phyloP scores from a whole-genome alignment of 2,113 vertebrate genomes.

The Charina bottae region DNA sequence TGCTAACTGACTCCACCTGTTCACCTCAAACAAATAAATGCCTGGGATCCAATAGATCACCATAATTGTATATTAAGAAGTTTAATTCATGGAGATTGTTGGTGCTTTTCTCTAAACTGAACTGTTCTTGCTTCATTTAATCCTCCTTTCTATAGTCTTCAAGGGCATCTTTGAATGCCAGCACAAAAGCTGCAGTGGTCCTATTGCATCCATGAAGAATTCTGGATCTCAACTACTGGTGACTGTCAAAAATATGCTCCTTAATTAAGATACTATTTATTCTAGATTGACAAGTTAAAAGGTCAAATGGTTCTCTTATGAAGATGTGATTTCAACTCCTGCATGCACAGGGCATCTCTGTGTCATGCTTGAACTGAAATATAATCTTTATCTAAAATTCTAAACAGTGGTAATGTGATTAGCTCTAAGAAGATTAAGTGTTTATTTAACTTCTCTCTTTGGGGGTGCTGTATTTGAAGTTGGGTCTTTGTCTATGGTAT shows the following conservation, averaged over 20 bases:
- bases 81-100: not conserved
- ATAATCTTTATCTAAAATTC: constrained; percentile 34
- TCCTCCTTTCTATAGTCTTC: not conserved
- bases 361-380: constrained; percentile 24
- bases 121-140: not conserved
- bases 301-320: constrained; percentile 6
- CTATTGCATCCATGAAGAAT: not conserved
- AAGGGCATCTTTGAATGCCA: not conserved
- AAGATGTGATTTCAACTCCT: constrained; percentile 8
- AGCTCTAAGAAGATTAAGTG: constrained; percentile 30
- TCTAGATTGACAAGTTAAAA: not conserved
- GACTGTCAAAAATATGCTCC: not conserved
- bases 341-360: not conserved
- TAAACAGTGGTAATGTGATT: constrained; percentile 37
- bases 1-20: not conserved
- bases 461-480: not conserved
- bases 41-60: not conserved
- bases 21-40: not conserved
- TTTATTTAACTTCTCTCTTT: constrained; percentile 23
- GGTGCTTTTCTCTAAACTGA: not conserved
- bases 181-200: not conserved
- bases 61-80: not conserved
- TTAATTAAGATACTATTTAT: constrained; percentile 8
- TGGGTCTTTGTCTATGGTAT: not conserved
- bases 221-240: not conserved